phyloP scores from a whole-genome alignment of 92 coral and sea anemone species.

The Phenganax marumi region DNA sequence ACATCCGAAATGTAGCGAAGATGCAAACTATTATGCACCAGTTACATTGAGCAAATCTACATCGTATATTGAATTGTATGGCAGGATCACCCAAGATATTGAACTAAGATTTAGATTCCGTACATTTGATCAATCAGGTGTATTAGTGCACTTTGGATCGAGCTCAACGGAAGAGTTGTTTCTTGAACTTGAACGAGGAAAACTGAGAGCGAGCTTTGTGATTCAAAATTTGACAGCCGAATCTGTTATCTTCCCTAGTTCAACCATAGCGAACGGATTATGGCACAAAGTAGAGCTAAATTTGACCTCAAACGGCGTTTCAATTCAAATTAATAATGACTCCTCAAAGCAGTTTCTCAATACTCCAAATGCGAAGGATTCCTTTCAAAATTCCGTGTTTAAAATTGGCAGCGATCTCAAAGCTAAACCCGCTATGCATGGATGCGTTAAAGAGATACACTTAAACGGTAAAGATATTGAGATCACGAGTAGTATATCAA shows the following conservation, averaged over 20 bases:
- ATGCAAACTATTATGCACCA: conserved; percentile 49
- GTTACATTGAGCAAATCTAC: conserved; percentile 63
- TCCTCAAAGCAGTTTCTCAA: conserved; percentile 18
- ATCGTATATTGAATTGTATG: conserved; percentile 58
- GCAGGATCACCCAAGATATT: not conserved
- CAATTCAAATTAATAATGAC: conserved; percentile 61
- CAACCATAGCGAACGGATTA: conserved; percentile 64
- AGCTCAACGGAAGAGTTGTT: conserved; percentile 48
- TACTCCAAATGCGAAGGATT: conserved; percentile 20
- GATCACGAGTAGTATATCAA: conserved; percentile 35
- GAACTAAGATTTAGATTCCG: conserved; percentile 74
- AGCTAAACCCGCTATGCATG: conserved; percentile 58
- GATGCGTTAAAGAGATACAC: conserved; percentile 73
- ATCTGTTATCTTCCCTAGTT: not conserved
- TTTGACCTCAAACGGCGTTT: conserved; percentile 54
- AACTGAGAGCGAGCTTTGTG: conserved; percentile 57
- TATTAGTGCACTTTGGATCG: conserved; percentile 53
- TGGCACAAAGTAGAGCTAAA: conserved; percentile 74
- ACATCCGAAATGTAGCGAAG: conserved; percentile 33
- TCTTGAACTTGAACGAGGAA: conserved; percentile 58
- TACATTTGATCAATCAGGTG: conserved; percentile 72
- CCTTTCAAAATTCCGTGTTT: conserved; percentile 52
- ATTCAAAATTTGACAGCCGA: not conserved
- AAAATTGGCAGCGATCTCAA: conserved; percentile 55
- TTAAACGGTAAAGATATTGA: conserved; percentile 62